Evolutionary conservation across 2,888 invertebrate species (phyloP), one percentile per base, ranked within the genome.

Genomic region (Oxyscelio sp.): DNA sequence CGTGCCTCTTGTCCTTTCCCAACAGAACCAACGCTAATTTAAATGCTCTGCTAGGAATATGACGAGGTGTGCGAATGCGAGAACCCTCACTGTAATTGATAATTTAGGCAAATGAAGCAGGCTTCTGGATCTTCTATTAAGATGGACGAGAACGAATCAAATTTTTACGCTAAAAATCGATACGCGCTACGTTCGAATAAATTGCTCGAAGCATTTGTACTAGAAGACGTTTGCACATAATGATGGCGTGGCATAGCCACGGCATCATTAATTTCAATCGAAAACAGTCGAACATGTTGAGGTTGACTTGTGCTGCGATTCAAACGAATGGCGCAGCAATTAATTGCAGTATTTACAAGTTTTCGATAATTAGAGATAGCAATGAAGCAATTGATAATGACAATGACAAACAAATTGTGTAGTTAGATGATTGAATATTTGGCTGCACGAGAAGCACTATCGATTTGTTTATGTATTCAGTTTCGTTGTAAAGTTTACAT

Each of bases 321-420:
- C 15, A n/a, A 15, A 52, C 6, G 11, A 70, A 31, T 59, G 21
- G 38, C 13, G 38, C 59, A n/a, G 34, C 40, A 21, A 70, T 71
- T 71, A 58, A 27, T 61, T 43, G 15, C 61, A 73, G 61, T 73
- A 73, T 61, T 63, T 27, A 61, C 34, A 56, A n/a, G n/a, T 56
- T 71, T 63, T 52, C 48, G 19, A 13, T 50, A 40, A 19, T 50
- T 40, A 48, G 50, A 52, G 19, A 52, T 40, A 59, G 59, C 59
- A 56, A 43, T 38, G 2, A 24, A 5, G 17, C 54, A 48, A 68
- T 54, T 54, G 15, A 34, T 48, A 71, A 58, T 73, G 21, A 61
- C 40, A 9, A 52, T 52, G 15, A 52, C 17, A 52, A 11, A 38
- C 31, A 19, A 65, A 52, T 52, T 66, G 21, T 50, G 31, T 31